Base-by-base conservation (phyloP, 2,888 invertebrate genomes). In the Diaphora mendica region DNA sequence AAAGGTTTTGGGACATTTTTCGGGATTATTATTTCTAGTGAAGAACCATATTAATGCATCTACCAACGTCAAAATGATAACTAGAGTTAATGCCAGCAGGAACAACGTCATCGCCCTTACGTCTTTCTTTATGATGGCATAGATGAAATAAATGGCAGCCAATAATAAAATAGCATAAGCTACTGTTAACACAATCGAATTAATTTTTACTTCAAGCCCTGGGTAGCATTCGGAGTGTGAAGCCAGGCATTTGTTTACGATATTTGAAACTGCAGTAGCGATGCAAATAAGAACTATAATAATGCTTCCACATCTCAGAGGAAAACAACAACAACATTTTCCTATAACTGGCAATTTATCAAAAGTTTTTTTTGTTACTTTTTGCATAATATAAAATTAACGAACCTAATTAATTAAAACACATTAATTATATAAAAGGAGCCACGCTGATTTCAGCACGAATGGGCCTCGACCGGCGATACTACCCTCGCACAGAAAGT, bases 21-120 rank as follows among this genome's bases (percentile, higher is more conserved):
- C 3, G 11, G 39, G n/a, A 59, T 59, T 17, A 26, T 0, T 26
- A 59, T 59, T 59, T 42, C 11, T 42, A 26, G 59, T 35, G 33
- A 42, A 69, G 9, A 55, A 30, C 69, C 69, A 69, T 59, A 59
- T 8, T 5, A 69, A 9, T 69, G 59, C 59, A 26, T 69, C 69
- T 20, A 15, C 4, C 35, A 55, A 8, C 13, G 55, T 39, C 17
- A n/a, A 17, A 9, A 23, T 15, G 5, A 55, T n/a, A 3, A 17
- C 35, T n/a, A 51, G 5, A n/a, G 35, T 8, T 0, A 68, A 55
- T 55, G 51, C 11, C 26, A 68, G 2, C 33, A 55, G 15, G 4
- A 68, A 55, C 33, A 55, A 2, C 17, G 23, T 0, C 15, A 30
- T 23, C 26, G 68, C 68, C 3, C 5, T 23, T 4, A 17, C 5